Evolutionary conservation across 1,140 invertebrate species (phyloP), one percentile per base, ranked within the genome.

Genomic region (Temnothorax nylanderi): DNA sequence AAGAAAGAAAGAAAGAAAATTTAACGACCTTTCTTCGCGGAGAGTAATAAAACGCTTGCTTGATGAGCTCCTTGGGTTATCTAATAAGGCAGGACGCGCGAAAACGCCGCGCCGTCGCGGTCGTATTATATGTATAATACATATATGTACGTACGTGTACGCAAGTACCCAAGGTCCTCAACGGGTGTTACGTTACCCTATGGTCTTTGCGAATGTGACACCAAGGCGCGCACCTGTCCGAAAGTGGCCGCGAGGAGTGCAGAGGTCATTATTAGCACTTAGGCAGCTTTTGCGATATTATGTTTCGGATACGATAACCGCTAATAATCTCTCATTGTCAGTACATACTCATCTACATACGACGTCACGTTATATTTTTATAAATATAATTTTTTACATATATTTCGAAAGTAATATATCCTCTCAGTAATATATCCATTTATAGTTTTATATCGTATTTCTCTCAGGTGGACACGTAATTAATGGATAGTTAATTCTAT

Each of bases 121-220:
- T 51, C 32, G 62, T 67, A 76, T 81, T 74, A 75, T 71, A 26
- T 44, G 44, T 54, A 10, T 44, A 44, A 11, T 47, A 47, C 8
- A 7, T 47, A 47, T 10, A 44, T 6, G 4, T 11, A n/a, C 7
- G 8, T 54, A 72, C 54, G 37, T 60, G 69, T 82, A 26, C 44
- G 92, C 91, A 93, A 92, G 91, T 85, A 85, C 87, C 93, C 93
- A 93, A 94, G 93, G 94, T 93, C 91, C 90, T 67, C 84, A 44
- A 34, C 56, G 82, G 87, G 90, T 87, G 75, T 92, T 91, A 75
- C 85, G 88, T 94, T 93, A 93, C 91, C 64, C 81, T 60, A 51
- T 58, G 37, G 51, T 65, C 58, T 65, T 49, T 60, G 51, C 58
- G 65, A 60, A 65, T 77, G 60, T 18, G n/a, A 58, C 58, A 80